Evolutionary conservation across 23 tunicate species (phyloP).

Genomic region (Trididemnum nubilum): DNA sequence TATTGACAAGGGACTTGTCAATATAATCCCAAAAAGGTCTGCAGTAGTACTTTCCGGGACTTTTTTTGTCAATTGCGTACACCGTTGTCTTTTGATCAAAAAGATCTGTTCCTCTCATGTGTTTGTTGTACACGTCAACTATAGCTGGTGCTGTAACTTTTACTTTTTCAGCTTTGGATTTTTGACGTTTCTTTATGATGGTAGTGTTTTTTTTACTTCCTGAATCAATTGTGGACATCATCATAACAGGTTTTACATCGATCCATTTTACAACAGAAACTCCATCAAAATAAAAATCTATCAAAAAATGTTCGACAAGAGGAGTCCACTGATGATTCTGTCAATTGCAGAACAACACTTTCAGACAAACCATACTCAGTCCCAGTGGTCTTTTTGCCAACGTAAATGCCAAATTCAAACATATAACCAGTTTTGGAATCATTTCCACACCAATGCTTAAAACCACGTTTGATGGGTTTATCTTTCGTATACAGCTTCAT

Average conservation of each 20-base stretch:
- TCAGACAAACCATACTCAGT: not conserved
- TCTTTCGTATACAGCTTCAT: not conserved
- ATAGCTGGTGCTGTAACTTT: constrained; percentile 3
- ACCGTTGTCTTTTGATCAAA: constrained; percentile 4
- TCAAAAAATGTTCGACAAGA: constrained; percentile 17
- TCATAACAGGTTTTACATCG: constrained; percentile 11
- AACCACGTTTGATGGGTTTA: no score
- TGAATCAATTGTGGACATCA: constrained; percentile 12
- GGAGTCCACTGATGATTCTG: not conserved
- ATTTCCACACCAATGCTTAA: no score
- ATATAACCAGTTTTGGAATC: constrained; percentile 31
- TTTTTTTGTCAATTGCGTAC: constrained; percentile 11
- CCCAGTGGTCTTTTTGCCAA: not conserved
- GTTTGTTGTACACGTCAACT: constrained; percentile 14
- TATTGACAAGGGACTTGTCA: constrained; percentile 17
- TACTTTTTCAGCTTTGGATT: constrained; percentile 15
- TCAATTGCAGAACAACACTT: constrained; percentile 25
- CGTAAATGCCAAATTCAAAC: constrained; percentile 7
- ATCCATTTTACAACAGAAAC: constrained; percentile 19
- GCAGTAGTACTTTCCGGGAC: constrained; percentile 16
- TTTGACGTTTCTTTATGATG: no score
- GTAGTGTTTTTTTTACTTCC: constrained; percentile 16
- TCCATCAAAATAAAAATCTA: constrained; percentile 24
- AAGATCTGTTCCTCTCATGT: constrained; percentile 22
- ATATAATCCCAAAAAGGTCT: constrained; percentile 14